These are phyloP conservation scores for Melospiza melodia DNA, from an alignment of 2,113 vertebrate genomes.

Conservation along the genomic window DNA sequence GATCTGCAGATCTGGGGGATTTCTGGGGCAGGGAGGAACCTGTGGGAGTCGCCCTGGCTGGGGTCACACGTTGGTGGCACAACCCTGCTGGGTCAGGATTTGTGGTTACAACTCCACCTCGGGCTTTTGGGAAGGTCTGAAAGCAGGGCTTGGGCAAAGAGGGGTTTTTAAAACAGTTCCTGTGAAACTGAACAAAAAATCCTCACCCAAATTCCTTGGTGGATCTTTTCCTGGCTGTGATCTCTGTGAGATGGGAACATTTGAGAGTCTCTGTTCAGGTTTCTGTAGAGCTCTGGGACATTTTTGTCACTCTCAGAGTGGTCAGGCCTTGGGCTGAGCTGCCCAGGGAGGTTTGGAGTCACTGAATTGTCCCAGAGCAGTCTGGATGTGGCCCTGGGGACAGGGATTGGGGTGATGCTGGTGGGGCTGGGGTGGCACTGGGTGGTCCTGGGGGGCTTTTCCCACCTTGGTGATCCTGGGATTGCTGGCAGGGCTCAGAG, in stretches of 20 bases:
- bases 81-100: not conserved
- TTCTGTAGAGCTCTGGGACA: not conserved
- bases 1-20: not conserved
- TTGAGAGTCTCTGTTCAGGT: not conserved
- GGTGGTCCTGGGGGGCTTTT: fast-evolving
- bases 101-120: not conserved
- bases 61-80: not conserved
- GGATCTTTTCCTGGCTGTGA: not conserved
- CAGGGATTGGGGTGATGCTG: not conserved
- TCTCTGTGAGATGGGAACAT: not conserved
- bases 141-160: not conserved
- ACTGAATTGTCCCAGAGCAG: not conserved
- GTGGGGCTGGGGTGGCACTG: not conserved
- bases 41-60: not conserved
- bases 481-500: not conserved
- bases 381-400: not conserved
- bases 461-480: fast-evolving
- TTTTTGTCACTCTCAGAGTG: fast-evolving
- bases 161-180: not conserved
- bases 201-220: not conserved
- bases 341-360: not conserved
- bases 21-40: not conserved
- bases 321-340: not conserved
- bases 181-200: not conserved
- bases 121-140: not conserved